Percentiles rank a stretch among this genome's conserved stretches.
phyloP scores from a whole-genome alignment of 2,797 vertebrate genomes.

The Anabas testudineus region DNA sequence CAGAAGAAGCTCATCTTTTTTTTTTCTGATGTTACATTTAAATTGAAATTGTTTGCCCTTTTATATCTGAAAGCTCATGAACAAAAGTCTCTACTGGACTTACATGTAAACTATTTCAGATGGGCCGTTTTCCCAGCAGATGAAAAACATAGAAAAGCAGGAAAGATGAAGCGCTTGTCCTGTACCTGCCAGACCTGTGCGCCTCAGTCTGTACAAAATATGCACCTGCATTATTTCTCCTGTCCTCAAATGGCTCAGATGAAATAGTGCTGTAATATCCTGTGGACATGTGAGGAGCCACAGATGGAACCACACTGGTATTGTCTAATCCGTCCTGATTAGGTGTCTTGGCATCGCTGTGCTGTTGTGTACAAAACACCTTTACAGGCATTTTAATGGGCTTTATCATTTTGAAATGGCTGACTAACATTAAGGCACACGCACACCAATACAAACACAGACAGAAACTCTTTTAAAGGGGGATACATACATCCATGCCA shows the following conservation, averaged over 20 bases:
- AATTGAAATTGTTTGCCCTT: too few relatives aligned
- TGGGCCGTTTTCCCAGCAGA: background rate
- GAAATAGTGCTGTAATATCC: constrained; percentile 1
- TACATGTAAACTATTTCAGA: constrained; percentile 22
- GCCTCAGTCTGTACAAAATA: background rate
- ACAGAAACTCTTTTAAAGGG: constrained; percentile 51
- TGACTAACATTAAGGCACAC: too few relatives aligned
- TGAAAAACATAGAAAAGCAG: constrained; percentile 9
- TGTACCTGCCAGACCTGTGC: constrained; percentile 6
- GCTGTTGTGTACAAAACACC: background rate
- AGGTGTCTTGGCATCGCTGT: background rate
- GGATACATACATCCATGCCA: constrained; percentile 67
- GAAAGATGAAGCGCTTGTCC: background rate
- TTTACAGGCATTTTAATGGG: background rate
- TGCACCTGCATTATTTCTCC: constrained; percentile 2
- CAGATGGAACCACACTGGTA: background rate
- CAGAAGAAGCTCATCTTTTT: too few relatives aligned
- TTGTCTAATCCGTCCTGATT: background rate
- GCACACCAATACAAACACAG: constrained; percentile 29
- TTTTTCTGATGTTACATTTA: too few relatives aligned
- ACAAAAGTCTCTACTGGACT: constrained; percentile 1
- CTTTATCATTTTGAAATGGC: too few relatives aligned
- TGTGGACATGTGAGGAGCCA: background rate
- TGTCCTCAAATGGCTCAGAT: constrained; percentile 2
- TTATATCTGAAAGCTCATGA: too few relatives aligned